phyloP scores from a whole-genome alignment of 2,113 vertebrate genomes.

The Phocoena phocoena region DNA sequence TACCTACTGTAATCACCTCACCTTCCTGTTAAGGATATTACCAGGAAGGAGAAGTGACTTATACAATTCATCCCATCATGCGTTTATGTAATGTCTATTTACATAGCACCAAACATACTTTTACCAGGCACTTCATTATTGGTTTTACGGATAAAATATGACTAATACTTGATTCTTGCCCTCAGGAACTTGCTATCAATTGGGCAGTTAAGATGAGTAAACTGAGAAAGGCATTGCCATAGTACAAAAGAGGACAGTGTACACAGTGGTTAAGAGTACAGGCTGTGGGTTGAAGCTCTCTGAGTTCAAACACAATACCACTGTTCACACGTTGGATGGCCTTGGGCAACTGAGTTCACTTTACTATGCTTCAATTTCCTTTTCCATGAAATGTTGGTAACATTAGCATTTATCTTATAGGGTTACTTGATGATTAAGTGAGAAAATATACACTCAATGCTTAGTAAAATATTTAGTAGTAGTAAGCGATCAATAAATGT shows the following conservation, averaged over 20 bases:
- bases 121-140: not conserved
- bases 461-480: not conserved
- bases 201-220: not conserved
- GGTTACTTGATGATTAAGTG: not conserved
- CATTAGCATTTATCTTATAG: not conserved
- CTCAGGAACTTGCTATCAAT: not conserved
- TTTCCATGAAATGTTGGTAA: not conserved
- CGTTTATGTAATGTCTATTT: not conserved
- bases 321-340: not conserved
- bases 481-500: not conserved
- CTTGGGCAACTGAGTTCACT: not conserved
- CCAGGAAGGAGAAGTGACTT: not conserved
- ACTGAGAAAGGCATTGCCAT: not conserved
- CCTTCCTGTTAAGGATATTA: not conserved
- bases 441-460: not conserved
- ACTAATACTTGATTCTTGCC: not conserved
- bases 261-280: not conserved
- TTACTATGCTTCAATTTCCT: not conserved
- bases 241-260: not conserved
- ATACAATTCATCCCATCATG: not conserved
- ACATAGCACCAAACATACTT: not conserved
- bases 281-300: not conserved
- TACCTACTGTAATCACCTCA: not conserved
- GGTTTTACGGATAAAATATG: not conserved
- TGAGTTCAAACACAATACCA: not conserved